Percentiles rank a stretch among this genome's conserved stretches.
phyloP scores from a whole-genome alignment of 2,888 invertebrate species.

The Amphiduros pacificus region DNA sequence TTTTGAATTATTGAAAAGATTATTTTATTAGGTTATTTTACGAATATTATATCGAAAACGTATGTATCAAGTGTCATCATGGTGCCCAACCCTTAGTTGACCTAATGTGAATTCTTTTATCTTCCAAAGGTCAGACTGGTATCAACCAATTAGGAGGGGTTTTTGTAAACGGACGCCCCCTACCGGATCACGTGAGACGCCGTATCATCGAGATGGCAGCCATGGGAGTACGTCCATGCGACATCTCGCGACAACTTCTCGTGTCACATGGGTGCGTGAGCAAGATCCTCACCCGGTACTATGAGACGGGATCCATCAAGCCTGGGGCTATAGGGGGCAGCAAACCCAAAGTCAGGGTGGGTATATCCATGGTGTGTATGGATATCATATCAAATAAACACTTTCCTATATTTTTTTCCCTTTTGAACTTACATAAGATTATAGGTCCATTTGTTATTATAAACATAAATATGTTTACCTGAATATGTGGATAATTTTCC shows the following conservation, averaged over 20 bases:
- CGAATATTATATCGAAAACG: no score
- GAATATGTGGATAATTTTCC: no score
- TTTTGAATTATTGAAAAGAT: no score
- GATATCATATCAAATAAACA: neutral
- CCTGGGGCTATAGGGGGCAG: conserved; percentile 94
- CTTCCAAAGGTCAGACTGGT: conserved; percentile 73
- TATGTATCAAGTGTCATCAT: no score
- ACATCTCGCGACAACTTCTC: conserved; percentile 91
- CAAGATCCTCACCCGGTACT: conserved; percentile 93
- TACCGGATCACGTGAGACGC: conserved; percentile 90
- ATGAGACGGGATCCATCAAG: conserved; percentile 93
- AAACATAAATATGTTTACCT: no score
- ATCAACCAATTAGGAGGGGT: conserved; percentile 97
- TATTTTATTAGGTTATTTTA: no score
- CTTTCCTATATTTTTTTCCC: neutral
- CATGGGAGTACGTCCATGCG: conserved; percentile 92
- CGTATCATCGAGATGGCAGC: conserved; percentile 92
- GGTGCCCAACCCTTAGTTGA: no score
- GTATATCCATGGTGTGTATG: neutral
- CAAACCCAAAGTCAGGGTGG: conserved; percentile 80
- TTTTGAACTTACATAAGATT: neutral
- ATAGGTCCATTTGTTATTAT: no score
- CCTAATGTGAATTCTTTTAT: no score
- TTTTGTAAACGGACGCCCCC: conserved; percentile 95
- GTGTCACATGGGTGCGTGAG: conserved; percentile 97